Evolutionary conservation across 2,888 invertebrate species (phyloP), one percentile per base, ranked within the genome.

Genomic region (Belgica antarctica): DNA sequence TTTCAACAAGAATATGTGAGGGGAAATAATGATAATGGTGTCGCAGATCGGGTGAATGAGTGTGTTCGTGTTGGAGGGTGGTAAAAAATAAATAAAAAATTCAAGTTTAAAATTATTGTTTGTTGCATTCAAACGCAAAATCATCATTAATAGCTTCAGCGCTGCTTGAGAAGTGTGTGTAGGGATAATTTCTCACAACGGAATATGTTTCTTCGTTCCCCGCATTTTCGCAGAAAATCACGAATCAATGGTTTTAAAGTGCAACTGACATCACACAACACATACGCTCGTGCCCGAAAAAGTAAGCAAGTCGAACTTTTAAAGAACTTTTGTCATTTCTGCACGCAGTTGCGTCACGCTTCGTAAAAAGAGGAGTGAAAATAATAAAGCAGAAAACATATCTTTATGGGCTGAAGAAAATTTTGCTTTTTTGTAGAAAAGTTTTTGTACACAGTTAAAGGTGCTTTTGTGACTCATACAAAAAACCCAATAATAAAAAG

Each of bases 101-200:
- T 25, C 17, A 41, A n/a, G n/a, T 47, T 59, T 59, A 59, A 27
- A 27, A 12, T n/a, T 12, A 59, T 27, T 24, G 27, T 59, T 27
- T 59, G 12, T 15, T 41, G 41, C 41, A 41, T 41, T 41, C 41
- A 15, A 15, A 41, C 15, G 28, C 19, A 57, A 62, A n/a, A 71
- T 41, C 41, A 41, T 41, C 41, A n/a, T 15, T 41, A 83, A 87
- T 87, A 88, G 87, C 87, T n/a, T n/a, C n/a, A 22, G 22, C 17
- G 52, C 84, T 84, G 85, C 85, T 87, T 86, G 88, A 89, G 88
- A 90, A 90, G 90, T 89, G 89, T 89, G 68, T 68, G 89, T 89
- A 90, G 89, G 89, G 89, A 88, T 86, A 85, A 83, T 86, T 86
- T 87, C 88, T 88, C 88, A 87, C 86, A 86, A 87, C 84, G 61